Evolutionary conservation across 2,113 vertebrate genomes (phyloP), one percentile per base, ranked within the genome.

Genomic region (Chelonoidis abingdonii): DNA sequence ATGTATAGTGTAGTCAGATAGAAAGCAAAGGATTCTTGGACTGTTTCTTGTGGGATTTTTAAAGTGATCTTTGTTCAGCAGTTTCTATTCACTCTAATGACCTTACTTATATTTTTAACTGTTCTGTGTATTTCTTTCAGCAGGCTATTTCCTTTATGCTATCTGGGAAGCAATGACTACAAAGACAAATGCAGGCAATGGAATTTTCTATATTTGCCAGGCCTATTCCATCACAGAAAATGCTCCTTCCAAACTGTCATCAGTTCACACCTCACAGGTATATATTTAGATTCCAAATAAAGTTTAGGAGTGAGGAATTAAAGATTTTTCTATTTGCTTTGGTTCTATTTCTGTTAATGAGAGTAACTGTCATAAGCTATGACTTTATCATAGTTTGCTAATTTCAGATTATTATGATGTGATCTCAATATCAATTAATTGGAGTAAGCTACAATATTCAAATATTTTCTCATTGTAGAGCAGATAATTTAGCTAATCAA

Each of bases 81-180:
- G 38, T 56, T 90, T 38, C 10, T 89, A 13, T 72, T 89, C 6
- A 10, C 50, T 27, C 38, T 44, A 56, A 2, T 59, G 41, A 88
- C 79, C 17, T 93, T 83, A 4, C 1, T 62, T 44, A 44, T 44
- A 44, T 49, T 83, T 92, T 59, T 24, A 86, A 89, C 1, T 52
- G n/a, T 52, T 75, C 47, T 49, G 69, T 88, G 52, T 76, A 5
- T 91, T 89, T 88, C 29, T 95, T 92, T 27, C 89, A 89, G 65
- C 8, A 81, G 2, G 29, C 7, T 65, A 4, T 79, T 89, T 92
- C 1, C 35, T 88, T 88, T 80, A 80, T 80, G 7, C 1, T 31
- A 87, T 1, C 13, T 88, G 4, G 3, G 41, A 87, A 84, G 4
- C 10, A 83, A 84, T 69, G 41, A 69, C 84, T 52, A 62, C 11